Evolutionary conservation across 2,797 vertebrate species (phyloP).

Genomic region (Rhinophrynus dorsalis): DNA sequence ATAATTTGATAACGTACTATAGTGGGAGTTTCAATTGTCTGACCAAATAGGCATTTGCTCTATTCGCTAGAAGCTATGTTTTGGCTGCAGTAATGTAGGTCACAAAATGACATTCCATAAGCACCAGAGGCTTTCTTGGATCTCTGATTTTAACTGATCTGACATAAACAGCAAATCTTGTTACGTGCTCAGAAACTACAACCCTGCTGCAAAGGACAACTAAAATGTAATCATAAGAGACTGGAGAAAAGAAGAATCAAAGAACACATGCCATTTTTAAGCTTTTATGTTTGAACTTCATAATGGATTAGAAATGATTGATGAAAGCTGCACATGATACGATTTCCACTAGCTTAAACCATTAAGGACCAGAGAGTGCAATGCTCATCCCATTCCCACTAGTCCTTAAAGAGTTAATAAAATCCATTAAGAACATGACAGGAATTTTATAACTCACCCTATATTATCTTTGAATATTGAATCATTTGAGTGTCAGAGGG

Average conservation of each 20-base stretch:
- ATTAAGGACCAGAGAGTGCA: too few species aligned
- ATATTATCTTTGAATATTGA: too few species aligned
- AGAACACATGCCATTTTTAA: conserved; percentile 20
- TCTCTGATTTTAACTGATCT: background rate
- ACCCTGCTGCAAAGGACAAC: conserved; percentile 33
- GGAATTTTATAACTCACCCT: too few species aligned
- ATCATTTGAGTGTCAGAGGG: too few species aligned
- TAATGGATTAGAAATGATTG: conserved; percentile 3
- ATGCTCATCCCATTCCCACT: too few species aligned
- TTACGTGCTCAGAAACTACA: background rate
- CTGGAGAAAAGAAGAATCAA: conserved; percentile 8
- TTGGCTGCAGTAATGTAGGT: conserved; percentile 9
- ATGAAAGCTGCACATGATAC: background rate
- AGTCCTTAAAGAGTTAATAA: too few species aligned
- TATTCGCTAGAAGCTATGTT: background rate
- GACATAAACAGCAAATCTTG: conserved; percentile 23
- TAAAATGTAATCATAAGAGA: conserved; percentile 28
- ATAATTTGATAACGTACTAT: background rate
- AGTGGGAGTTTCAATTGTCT: background rate
- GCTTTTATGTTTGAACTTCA: conserved; percentile 6
- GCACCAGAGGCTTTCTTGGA: conserved; percentile 2
- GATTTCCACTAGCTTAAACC: background rate
- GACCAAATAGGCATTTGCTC: conserved; percentile 26
- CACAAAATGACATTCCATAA: background rate
- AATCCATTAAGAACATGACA: too few species aligned